phyloP scores from a whole-genome alignment of 2,888 invertebrate genomes.

The Alviniconcha strummeri region DNA sequence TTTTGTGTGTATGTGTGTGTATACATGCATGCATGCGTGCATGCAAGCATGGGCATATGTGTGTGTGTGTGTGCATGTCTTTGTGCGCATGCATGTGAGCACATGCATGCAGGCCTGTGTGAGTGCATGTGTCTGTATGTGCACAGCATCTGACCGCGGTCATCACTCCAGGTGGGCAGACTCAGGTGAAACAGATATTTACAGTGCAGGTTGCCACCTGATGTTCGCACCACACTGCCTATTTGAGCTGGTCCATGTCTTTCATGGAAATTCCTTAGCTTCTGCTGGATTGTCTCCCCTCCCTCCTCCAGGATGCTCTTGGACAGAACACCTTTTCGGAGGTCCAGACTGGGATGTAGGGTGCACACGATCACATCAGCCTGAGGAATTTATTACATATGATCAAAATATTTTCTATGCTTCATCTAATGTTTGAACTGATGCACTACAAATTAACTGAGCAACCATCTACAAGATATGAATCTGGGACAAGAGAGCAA shows the following conservation, averaged over 20 bases:
- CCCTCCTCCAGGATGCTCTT: slow-evolving; percentile 24
- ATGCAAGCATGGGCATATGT: too few relatives aligned
- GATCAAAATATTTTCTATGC: background rate
- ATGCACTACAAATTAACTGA: too few relatives aligned
- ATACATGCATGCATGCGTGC: background rate
- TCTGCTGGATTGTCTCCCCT: slow-evolving; percentile 25
- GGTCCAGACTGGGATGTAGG: slow-evolving; percentile 28
- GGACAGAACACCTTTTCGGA: slow-evolving; percentile 26
- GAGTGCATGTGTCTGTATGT: background rate
- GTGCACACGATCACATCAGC: slow-evolving; percentile 33
- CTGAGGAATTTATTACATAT: slow-evolving; percentile 10
- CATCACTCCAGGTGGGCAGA: slow-evolving; percentile 20
- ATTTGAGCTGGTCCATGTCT: background rate
- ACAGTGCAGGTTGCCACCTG: slow-evolving; percentile 24
- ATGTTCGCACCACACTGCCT: slow-evolving; percentile 14
- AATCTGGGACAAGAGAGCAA: too few relatives aligned
- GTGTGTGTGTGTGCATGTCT: too few relatives aligned
- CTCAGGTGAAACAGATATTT: slow-evolving; percentile 24
- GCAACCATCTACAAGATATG: too few relatives aligned
- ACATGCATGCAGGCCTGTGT: too few relatives aligned
- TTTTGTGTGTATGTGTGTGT: too few relatives aligned
- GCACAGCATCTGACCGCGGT: slow-evolving; percentile 11
- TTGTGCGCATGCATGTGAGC: too few relatives aligned
- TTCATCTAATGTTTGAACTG: too few relatives aligned
- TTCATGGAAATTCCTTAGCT: background rate